Conservation (phyloP, 2,113 vertebrate genomes). For the Ibidorhyncha struthersii region DNA sequence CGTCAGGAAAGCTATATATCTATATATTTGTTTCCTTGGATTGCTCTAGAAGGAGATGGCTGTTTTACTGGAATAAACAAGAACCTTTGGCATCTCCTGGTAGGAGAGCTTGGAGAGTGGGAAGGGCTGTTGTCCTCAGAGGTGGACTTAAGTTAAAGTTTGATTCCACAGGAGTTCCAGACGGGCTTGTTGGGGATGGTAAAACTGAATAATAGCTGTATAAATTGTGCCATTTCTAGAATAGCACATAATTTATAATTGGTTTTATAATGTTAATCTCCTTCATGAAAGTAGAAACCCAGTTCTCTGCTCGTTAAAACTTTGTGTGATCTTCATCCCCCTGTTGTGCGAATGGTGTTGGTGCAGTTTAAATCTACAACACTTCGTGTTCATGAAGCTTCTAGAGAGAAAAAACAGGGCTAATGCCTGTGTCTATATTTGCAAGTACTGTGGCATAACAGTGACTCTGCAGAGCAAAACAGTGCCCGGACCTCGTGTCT, state of each 20-base stretch:
- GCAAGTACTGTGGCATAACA: background rate
- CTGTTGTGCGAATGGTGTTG: rapidly evolving
- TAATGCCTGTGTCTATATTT: background rate
- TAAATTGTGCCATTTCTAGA: background rate
- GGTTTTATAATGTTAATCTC: background rate
- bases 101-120: background rate
- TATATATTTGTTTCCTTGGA: background rate
- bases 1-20: background rate
- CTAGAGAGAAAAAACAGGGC: rapidly evolving
- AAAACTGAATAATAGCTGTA: background rate
- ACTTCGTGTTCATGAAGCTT: background rate
- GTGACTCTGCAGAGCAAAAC: background rate
- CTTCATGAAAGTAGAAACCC: background rate
- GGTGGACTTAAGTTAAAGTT: background rate
- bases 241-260: background rate
- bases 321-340: background rate
- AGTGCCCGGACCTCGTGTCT: rapidly evolving
- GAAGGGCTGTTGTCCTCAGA: background rate
- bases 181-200: background rate
- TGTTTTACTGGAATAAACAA: background rate
- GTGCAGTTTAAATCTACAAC: background rate
- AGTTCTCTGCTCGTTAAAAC: background rate
- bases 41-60: background rate
- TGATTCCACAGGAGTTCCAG: background rate
- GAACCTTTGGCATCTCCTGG: background rate